Evolutionary conservation across 2,888 invertebrate genomes (phyloP), one percentile per base, ranked within the genome.

Genomic region (Maniola hyperantus): DNA sequence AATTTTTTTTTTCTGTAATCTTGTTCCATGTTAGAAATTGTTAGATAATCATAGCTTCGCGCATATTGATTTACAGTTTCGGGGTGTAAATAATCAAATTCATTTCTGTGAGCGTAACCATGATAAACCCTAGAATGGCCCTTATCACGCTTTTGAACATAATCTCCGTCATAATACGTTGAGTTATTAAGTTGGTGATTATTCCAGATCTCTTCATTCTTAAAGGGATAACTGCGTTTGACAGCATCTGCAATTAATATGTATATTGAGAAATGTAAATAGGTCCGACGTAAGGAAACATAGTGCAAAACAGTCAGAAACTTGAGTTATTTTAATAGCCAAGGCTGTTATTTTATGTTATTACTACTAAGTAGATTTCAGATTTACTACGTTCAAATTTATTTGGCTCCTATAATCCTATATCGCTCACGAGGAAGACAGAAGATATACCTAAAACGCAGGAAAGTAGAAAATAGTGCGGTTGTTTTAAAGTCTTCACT

Each of bases 101-200:
- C 74, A 54, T 74, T 71, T 61, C 64, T 74, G 26, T 75, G 75
- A 59, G 82, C 76, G 57, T 81, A 75, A 7, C 81, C 82, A 60
- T 87, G 85, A 64, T 87, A 80, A 46, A 86, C 74, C 59, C 79
- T 81, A 5, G 86, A 83, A 71, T 85, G 83, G 1, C 83, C 85
- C 67, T 79, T 83, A 63, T 85, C 83, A 65, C 73, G 77, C 57
- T 80, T 79, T 61, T 77, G 74, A 50, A 74, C 73, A 54, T 79
- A 71, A 20, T 74, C 69, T 51, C 77, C 75, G 58, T 57, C 4
- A 20, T 76, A 73, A 68, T 73, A 69, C 64, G 69, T 74, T 50
- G 83, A 78, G 65, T 71, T 67, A 70, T 82, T 84, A 50, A 66
- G 7, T 74, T 64, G 62, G 68, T 74, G 59, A 15, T 15, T 62